These are phyloP conservation scores for Agapornis canus DNA, from an alignment of 2,797 vertebrate species.

Conservation along the genomic window DNA sequence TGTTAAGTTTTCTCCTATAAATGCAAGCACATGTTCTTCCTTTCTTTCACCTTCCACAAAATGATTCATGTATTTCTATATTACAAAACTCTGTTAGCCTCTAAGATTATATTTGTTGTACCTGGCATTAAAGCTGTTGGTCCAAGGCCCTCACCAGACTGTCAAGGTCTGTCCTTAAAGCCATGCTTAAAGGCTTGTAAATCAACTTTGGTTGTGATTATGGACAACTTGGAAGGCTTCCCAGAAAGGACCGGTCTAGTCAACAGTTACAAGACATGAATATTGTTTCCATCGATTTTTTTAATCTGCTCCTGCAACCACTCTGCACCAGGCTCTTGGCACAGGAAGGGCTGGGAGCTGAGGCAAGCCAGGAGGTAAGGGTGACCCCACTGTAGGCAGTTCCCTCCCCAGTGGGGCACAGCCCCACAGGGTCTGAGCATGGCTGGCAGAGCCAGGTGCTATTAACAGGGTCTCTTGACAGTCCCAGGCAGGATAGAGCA, in stretches of 20 bases:
- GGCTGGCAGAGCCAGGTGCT: neutral
- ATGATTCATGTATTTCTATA: neutral
- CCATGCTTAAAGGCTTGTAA: neutral
- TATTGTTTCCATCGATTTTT: neutral
- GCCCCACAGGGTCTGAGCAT: neutral
- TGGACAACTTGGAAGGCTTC: conserved; percentile 12
- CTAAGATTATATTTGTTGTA: neutral
- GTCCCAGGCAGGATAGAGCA: neutral
- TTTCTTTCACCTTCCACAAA: neutral
- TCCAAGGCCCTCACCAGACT: neutral
- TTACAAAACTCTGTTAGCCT: neutral
- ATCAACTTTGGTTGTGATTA: conserved; percentile 13
- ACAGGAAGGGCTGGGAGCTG: neutral
- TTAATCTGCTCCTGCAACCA: neutral
- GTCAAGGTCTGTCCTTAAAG: neutral
- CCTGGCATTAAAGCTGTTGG: neutral
- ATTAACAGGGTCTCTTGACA: neutral
- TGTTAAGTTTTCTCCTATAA: neutral
- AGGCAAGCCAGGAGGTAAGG: neutral
- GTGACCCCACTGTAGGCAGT: neutral
- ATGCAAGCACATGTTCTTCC: neutral
- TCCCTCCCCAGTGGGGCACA: accelerated
- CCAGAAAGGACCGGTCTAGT: neutral
- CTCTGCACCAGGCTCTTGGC: neutral
- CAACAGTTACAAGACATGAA: neutral